Evolutionary conservation across 2,888 invertebrate genomes (phyloP), one percentile per base, ranked within the genome.

Genomic region (Neria commutata): DNA sequence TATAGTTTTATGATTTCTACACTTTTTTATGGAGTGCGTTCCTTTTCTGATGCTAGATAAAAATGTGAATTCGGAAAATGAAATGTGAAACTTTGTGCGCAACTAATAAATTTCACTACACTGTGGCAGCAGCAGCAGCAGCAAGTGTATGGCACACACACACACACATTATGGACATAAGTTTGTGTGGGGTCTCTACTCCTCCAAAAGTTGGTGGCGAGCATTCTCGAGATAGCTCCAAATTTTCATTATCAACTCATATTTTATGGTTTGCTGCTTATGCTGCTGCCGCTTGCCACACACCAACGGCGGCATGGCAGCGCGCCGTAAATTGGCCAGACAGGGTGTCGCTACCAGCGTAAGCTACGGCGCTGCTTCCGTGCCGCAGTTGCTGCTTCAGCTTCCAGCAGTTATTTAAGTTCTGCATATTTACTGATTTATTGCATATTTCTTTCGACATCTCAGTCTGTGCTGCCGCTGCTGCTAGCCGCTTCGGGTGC

Each of bases 361-460:
- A 14, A 5, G 37, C 37, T 21, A 46, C 26, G 19, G 40, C 48
- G 10, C 21, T 47, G 26, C 37, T 45, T 49, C 11, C 17, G n/a
- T n/a, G n/a, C n/a, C n/a, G n/a, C n/a, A n/a, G n/a, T n/a, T n/a
- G n/a, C n/a, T n/a, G n/a, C n/a, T 11, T 29, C 29, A 42, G 21
- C 42, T 42, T 21, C 21, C 19, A 21, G n/a, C n/a, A 42, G 42
- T 42, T 42, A 42, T 21, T 42, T 63, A 61, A 65, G 63, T 65
- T 65, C 61, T 65, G 65, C 61, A 61, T 63, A 21, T 42, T 53
- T 59, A 54, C 62, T 67, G 67, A 67, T 68, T 67, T 67, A 67
- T 67, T 63, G 64, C 67, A 49, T 24, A 54, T 17, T 54, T 42
- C 29, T 25, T 50, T 8, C 25, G 19, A 50, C 16, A 29, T 16